Evolutionary conservation across 2,888 invertebrate genomes (phyloP), one percentile per base, ranked within the genome.

Genomic region (Epistrophella euchroma): DNA sequence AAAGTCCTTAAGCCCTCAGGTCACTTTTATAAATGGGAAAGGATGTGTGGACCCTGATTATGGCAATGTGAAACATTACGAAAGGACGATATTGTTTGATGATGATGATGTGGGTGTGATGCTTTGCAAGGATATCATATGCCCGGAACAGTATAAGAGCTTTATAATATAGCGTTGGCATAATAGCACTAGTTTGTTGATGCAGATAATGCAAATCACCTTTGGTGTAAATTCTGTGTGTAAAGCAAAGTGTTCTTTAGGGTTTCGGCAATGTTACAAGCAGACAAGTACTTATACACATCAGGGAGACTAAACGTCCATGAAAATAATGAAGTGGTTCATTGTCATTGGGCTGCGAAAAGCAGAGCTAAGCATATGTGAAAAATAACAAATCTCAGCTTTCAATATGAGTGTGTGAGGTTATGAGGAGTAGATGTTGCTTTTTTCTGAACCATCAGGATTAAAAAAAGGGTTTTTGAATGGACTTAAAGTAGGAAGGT

Each of bases 201-300:
- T 77, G 82, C 77, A 77, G 64, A 77, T 82, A 82, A 82, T 82
- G 82, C 77, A 77, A 77, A 82, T 77, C 82, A 82, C 82, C 82
- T 82, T 77, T 72, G 50, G 77, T 77, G 82, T 82, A 76, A 35
- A 72, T 71, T 82, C 58, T 58, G 22, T 66, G 56, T 55, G 66
- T 64, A 77, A 52, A 56, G 47, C 32, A 82, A 77, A 70, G 70
- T 45, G 62, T 75, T 45, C 75, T 58, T 37, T 55, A 56, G 72
- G 72, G 77, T 52, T 72, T 82, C 58, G 17, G 43, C 43, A 19
- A 52, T 72, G 11, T 77, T 60, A 82, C 45, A 72, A 82, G 52
- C 56, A 50, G 66, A 0, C 19, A 47, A 68, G 64, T 80, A 25
- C 64, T 45, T 28, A 15, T 43, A 55, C 13, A 43, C 32, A n/a